Percentiles rank a stretch among this genome's conserved stretches.
These are phyloP conservation scores for Pogona vitticeps DNA, from an alignment of 2,113 vertebrate genomes.

Conservation along the genomic window DNA sequence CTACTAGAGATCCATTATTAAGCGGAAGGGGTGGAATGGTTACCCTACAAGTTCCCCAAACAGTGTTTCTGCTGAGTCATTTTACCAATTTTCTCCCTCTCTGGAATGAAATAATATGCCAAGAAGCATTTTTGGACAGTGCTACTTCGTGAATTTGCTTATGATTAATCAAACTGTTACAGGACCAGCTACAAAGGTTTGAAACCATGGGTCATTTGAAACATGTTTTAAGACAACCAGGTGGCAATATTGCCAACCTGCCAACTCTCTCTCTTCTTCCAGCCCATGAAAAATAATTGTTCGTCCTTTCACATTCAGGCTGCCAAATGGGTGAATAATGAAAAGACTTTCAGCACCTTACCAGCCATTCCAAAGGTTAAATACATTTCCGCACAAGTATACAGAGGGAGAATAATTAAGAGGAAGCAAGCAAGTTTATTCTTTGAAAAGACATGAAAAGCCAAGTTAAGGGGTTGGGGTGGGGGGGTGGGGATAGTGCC, in stretches of 20 bases:
- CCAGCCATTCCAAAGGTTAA: slow-evolving; percentile 72
- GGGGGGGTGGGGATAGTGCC: slow-evolving; percentile 64
- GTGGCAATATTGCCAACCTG: slow-evolving; percentile 55
- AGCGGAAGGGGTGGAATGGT: neutral
- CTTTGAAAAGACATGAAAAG: slow-evolving; percentile 69
- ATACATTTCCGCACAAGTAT: slow-evolving; percentile 55
- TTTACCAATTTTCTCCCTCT: slow-evolving; percentile 23
- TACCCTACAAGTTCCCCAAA: neutral
- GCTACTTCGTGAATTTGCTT: slow-evolving; percentile 48
- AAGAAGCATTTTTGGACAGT: slow-evolving; percentile 22
- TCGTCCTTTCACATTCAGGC: slow-evolving; percentile 65
- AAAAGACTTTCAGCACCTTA: slow-evolving; percentile 70
- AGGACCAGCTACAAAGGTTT: slow-evolving; percentile 25
- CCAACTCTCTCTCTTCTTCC: slow-evolving; percentile 56
- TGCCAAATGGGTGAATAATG: slow-evolving; percentile 69
- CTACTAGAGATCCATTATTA: neutral
- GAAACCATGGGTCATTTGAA: slow-evolving; percentile 44
- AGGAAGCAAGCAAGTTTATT: slow-evolving; percentile 68
- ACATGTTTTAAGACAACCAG: slow-evolving; percentile 23
- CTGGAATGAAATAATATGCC: slow-evolving; percentile 30
- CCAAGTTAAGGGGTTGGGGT: slow-evolving; percentile 45
- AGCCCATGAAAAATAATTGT: slow-evolving; percentile 55
- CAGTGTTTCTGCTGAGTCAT: slow-evolving; percentile 5
- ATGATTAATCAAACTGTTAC: slow-evolving; percentile 56
- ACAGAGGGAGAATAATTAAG: slow-evolving; percentile 64